Evolutionary conservation across 2,113 vertebrate genomes (phyloP).

Genomic region (Pterocles gutturalis): DNA sequence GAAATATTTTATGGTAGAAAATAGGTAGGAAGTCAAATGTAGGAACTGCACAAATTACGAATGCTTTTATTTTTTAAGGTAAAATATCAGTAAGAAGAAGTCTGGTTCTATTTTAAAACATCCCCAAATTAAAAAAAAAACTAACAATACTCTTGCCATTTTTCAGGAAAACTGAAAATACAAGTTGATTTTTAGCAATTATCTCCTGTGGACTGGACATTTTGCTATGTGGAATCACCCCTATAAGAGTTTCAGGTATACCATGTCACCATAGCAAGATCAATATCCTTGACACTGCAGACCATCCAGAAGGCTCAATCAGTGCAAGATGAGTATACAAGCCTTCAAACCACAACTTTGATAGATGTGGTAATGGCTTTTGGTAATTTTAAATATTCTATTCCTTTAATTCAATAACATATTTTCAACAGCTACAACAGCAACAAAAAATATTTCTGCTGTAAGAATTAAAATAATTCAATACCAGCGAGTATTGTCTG

Average conservation of each 20-base stretch:
- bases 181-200: background rate
- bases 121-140: background rate
- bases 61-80: background rate
- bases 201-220: background rate
- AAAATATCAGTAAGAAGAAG: background rate
- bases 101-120: background rate
- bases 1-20: background rate
- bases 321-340: background rate
- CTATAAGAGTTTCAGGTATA: background rate
- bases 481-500: background rate
- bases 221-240: background rate
- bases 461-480: background rate
- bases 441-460: background rate
- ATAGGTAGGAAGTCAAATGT: background rate
- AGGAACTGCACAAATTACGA: background rate
- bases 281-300: background rate
- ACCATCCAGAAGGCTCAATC: background rate
- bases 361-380: background rate
- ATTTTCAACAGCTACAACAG: background rate
- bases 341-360: background rate
- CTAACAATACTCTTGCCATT: fast-evolving
- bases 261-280: background rate
- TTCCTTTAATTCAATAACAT: background rate
- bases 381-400: background rate
- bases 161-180: background rate